These are phyloP conservation scores for Heliconius aoede DNA, from an alignment of 2,888 invertebrate genomes.

Conservation along the genomic window DNA sequence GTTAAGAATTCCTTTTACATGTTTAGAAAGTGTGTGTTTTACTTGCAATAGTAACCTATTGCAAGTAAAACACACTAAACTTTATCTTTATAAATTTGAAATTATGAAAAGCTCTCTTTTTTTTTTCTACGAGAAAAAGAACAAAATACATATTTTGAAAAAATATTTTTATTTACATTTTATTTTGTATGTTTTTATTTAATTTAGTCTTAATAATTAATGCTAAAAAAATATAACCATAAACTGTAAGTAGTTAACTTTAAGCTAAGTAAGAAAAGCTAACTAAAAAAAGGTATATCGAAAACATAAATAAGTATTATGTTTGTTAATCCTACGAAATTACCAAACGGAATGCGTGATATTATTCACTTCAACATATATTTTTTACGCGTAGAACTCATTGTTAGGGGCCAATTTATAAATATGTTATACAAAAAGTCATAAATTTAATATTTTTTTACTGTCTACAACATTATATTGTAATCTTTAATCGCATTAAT, in stretches of 20 bases:
- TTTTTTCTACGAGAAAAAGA: not conserved
- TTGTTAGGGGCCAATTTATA: not conserved
- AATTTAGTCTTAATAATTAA: too few species aligned
- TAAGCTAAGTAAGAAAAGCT: not conserved
- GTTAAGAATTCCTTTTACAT: slow-evolving; percentile 39
- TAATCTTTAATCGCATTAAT: not conserved
- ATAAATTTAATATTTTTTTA: not conserved
- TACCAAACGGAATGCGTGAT: not conserved
- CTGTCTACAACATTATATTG: not conserved
- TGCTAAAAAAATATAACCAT: too few species aligned
- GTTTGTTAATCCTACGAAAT: not conserved
- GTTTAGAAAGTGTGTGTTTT: slow-evolving; percentile 42
- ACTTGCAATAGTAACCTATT: slow-evolving; percentile 17
- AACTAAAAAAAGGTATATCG: not conserved
- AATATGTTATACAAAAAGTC: not conserved
- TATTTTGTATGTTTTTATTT: too few species aligned
- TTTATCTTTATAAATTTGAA: not conserved
- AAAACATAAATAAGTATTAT: not conserved
- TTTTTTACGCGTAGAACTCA: not conserved
- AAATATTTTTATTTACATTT: too few species aligned
- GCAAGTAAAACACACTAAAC: not conserved
- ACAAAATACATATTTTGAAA: too few species aligned
- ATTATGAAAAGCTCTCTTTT: not conserved
- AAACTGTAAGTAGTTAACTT: too few species aligned
- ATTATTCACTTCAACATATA: not conserved